Percentiles rank a stretch among this genome's conserved stretches.
Evolutionary conservation across 2,113 vertebrate genomes (phyloP).

Genomic region (Oophaga pumilio): DNA sequence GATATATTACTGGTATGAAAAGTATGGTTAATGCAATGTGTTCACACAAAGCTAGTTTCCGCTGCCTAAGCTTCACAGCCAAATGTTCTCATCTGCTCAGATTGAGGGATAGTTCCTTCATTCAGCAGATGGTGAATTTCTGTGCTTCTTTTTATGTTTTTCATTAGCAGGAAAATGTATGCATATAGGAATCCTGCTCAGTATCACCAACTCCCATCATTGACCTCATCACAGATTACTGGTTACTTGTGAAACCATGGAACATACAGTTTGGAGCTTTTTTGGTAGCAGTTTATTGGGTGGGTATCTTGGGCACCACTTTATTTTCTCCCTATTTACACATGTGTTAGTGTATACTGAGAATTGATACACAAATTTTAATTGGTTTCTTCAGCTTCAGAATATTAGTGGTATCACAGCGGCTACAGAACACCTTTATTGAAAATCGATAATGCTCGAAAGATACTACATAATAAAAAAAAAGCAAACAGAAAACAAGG

Average conservation of each 20-base stretch:
- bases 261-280: not conserved
- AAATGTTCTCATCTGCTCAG: slow-evolving; percentile 27
- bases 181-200: not conserved
- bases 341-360: not conserved
- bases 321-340: not conserved
- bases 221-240: not conserved
- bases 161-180: not conserved
- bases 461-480: too few species aligned
- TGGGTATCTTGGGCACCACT: not conserved
- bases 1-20: not conserved
- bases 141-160: slow-evolving; percentile 2
- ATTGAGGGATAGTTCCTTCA: slow-evolving; percentile 6
- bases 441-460: not conserved
- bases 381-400: not conserved
- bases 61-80: not conserved
- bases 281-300: not conserved
- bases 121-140: slow-evolving; percentile 3
- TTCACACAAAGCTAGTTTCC: slow-evolving; percentile 1
- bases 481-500: too few species aligned
- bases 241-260: not conserved
- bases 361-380: not conserved
- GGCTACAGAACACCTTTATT: not conserved
- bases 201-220: not conserved
- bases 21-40: not conserved
- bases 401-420: not conserved